These are phyloP conservation scores for Belonocnema kinseyi DNA, from an alignment of 1,140 invertebrate genomes.

Conservation along the genomic window DNA sequence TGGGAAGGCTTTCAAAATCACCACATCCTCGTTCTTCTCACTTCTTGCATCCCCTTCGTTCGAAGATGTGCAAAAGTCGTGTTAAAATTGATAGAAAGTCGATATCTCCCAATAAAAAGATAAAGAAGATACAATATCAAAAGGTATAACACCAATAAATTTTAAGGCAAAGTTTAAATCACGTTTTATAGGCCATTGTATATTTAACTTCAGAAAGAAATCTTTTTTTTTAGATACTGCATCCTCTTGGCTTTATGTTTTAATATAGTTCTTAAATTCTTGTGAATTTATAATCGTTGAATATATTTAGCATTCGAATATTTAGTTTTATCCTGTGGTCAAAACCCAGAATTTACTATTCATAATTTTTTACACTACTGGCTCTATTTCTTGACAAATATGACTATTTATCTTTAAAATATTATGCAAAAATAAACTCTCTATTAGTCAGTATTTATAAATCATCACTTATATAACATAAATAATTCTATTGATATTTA, in stretches of 20 bases:
- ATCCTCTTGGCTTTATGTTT: not conserved
- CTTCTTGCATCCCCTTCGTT: not conserved
- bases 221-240: not conserved
- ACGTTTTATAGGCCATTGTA: constrained; percentile 11
- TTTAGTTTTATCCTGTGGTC: too few species aligned
- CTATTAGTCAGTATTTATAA: too few species aligned
- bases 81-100: constrained; percentile 12
- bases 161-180: not conserved
- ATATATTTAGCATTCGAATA: too few species aligned
- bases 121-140: not conserved
- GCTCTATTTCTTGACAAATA: too few species aligned
- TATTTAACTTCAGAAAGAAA: constrained; percentile 20
- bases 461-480: too few species aligned
- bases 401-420: too few species aligned
- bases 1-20: not conserved
- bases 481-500: too few species aligned
- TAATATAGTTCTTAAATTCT: too few species aligned
- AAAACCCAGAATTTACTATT: too few species aligned
- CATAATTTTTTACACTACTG: too few species aligned
- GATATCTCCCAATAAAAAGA: not conserved
- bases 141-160: not conserved
- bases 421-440: too few species aligned
- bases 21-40: not conserved
- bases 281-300: too few species aligned
- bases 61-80: not conserved